A percentile compares a stretch with the other conserved stretches of the same genome.
Conservation (phyloP, 2,797 vertebrate species). For the Margarornis squamiger region DNA sequence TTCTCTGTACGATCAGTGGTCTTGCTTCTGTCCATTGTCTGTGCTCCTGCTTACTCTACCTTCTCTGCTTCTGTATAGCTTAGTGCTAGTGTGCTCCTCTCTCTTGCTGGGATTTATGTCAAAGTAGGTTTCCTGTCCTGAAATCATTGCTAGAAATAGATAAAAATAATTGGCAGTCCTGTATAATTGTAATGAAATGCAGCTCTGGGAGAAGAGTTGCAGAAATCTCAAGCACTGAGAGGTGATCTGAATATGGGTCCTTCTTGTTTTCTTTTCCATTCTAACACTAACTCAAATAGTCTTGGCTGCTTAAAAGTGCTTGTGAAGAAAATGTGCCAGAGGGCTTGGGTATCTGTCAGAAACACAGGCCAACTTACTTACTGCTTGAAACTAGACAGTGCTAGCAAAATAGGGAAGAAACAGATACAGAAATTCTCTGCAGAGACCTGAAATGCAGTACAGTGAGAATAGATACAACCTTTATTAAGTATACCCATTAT, state of each 20-base stretch:
- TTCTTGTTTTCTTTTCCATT: not conserved
- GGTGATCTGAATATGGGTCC: not conserved
- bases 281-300: not conserved
- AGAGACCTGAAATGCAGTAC: not conserved
- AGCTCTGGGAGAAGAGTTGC: not conserved
- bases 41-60: not conserved
- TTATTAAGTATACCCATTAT: not conserved
- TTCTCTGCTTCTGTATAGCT: not conserved
- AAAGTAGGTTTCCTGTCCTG: not conserved
- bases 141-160: not conserved
- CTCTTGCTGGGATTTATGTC: accelerated
- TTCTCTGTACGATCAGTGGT: not conserved
- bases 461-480: not conserved
- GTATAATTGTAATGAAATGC: not conserved
- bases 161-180: not conserved
- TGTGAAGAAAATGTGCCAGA: not conserved
- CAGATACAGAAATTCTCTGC: not conserved
- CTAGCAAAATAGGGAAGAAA: not conserved
- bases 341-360: not conserved
- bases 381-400: not conserved
- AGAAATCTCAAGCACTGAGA: not conserved
- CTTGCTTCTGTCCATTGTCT: not conserved
- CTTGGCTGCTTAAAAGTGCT: not conserved
- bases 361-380: not conserved
- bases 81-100: not conserved